Base-by-base conservation (phyloP, 2,797 vertebrate species). In the Myotis myotis region DNA sequence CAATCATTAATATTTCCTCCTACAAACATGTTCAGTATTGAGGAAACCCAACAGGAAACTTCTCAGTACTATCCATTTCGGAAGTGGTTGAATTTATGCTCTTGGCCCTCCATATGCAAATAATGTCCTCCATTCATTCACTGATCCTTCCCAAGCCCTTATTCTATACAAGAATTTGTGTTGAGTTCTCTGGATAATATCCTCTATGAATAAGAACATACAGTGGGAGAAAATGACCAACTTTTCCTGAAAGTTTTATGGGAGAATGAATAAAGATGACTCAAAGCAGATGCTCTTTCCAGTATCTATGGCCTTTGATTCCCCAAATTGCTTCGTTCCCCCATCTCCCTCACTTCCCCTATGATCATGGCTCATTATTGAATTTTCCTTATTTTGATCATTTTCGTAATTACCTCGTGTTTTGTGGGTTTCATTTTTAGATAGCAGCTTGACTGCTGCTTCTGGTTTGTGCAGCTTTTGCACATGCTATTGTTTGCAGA, bases 401-500 rank as follows among this genome's bases (percentile, higher is more conserved):
- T 92, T 94, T 93, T 87, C 51, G n/a, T 87, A 87, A 91, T 96
- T 64, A 75, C 94, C 82, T 91, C 28, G 1, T 85, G 60, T 90
- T 93, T 87, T 62, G 51, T 83, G 44, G 30, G 49, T 89, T 91
- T 90, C 16, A 3, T 95, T 82, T 91, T 96, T 87, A 96, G 74
- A 88, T 47, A 55, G 60, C 76, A 85, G 51, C 76, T 49, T 5
- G 22, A 89, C 30, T 82, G 92, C 72, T 0, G 20, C 85, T 93
- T 94, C 76, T 47, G 95, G 72, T 96, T 87, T 88, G 83, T 87
- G 80, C 89, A 38, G 79, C 80, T 96, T 94, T 93, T 49, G 38
- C 92, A 72, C 84, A 72, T 51, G 70, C 96, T 96, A 91, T 97
- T 97, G 96, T 97, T 97, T 97, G 91, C 95, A 97, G 94, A 94